These are phyloP conservation scores for Pseudorhiza aurosa DNA, from an alignment of 30 jellyfish, hydroid and myxozoan species.

Conservation along the genomic window DNA sequence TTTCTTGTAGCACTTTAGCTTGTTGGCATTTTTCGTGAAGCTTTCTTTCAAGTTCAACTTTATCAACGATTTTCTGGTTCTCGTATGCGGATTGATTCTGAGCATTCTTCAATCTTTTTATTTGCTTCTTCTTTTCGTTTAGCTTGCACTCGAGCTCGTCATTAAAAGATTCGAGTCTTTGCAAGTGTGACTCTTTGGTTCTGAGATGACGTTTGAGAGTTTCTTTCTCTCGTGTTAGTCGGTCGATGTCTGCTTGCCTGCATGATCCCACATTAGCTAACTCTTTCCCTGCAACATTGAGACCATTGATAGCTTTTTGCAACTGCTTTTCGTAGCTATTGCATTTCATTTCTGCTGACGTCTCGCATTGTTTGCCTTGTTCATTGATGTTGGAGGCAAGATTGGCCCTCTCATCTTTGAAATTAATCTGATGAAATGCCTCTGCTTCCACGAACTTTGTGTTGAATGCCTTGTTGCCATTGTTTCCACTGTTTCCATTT, in stretches of 20 bases:
- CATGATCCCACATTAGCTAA: background rate
- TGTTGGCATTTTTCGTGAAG: background rate
- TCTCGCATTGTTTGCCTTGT: background rate
- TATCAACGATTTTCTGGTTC: background rate
- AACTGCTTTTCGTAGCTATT: background rate
- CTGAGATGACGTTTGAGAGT: background rate
- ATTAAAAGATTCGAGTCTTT: background rate
- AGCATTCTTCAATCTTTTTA: background rate
- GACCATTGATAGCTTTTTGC: background rate
- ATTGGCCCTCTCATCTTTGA: background rate
- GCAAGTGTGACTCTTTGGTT: background rate
- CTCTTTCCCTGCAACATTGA: background rate
- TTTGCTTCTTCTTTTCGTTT: background rate
- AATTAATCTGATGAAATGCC: background rate
- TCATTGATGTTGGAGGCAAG: background rate
- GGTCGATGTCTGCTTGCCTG: slow-evolving; percentile 4
- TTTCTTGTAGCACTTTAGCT: background rate
- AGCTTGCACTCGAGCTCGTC: background rate
- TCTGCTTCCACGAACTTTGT: slow-evolving; percentile 3
- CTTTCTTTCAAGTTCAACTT: background rate
- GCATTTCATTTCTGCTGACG: background rate
- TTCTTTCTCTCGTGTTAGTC: background rate
- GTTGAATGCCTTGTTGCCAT: background rate
- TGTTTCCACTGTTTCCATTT: too few relatives aligned
- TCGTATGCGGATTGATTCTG: background rate